phyloP scores from a whole-genome alignment of 2,113 vertebrate species.

The Meriones unguiculatus region DNA sequence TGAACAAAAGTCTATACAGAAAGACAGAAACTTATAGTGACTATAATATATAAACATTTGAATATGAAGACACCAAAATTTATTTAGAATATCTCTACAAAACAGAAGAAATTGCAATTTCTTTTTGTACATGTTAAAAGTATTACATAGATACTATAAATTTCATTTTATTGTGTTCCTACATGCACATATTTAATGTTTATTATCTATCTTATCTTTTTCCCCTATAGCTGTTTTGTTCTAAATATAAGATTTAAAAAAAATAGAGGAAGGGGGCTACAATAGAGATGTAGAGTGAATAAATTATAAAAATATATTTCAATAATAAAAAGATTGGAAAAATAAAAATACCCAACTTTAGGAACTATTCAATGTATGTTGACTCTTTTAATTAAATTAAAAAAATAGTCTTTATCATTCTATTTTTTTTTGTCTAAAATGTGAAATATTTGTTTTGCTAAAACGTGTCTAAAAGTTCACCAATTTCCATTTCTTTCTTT shows the following conservation, averaged over 20 bases:
- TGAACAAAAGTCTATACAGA: background rate
- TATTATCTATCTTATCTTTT: background rate
- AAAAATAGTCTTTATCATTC: background rate
- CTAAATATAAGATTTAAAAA: background rate
- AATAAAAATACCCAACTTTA: background rate
- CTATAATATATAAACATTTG: background rate
- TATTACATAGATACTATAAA: conserved; percentile 14
- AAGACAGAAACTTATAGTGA: conserved; percentile 13
- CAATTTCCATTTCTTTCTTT: background rate
- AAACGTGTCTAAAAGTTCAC: conserved; percentile 14
- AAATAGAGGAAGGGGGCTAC: no score
- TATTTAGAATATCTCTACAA: background rate
- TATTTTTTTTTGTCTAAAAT: background rate
- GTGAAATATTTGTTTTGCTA: background rate
- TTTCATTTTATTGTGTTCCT: background rate
- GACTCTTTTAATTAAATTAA: background rate
- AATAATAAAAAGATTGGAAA: background rate
- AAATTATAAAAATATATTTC: no score
- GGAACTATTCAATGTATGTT: background rate
- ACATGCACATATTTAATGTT: background rate
- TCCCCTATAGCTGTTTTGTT: background rate
- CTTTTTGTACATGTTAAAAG: background rate
- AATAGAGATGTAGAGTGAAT: no score
- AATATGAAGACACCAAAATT: background rate
- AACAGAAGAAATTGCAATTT: conserved; percentile 1